Base-by-base conservation (phyloP, 2,797 vertebrate species). In the Melanitta fusca region DNA sequence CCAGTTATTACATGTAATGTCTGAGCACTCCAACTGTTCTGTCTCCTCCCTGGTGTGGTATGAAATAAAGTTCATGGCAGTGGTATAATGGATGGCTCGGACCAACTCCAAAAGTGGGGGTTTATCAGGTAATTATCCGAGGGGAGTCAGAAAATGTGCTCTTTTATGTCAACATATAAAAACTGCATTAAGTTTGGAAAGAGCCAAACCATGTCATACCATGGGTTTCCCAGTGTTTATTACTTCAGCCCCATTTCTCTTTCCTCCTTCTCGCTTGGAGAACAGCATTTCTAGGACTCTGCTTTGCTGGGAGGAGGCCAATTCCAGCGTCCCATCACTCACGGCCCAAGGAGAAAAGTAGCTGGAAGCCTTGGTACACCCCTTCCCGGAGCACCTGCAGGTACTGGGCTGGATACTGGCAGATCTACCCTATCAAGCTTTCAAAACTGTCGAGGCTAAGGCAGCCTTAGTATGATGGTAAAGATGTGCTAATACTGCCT, bases 61-160 rank as follows among this genome's bases (percentile, higher is more conserved):
- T 96, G 96, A 98, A 97, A 96, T 92, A 75, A 96, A 97, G 96
- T 97, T 98, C 96, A 96, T 75, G 89, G 93, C 95, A 96, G 51
- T 5, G 6, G 89, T 85, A 89, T 88, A 96, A 95, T 96, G 95
- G 90, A 97, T 58, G 89, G 86, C 70, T 97, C 43, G 4, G 96
- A 96, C 94, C 82, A 96, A 72, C 95, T 96, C 91, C 94, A 96
- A 81, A 96, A 85, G 60, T 47, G 36, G 58, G 60, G 91, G 82
- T 93, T 96, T 96, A 92, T 92, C 71, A 68, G 86, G 92, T 95
- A 96, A 96, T 95, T 96, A 96, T 91, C 85, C 43, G 78, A 93
- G 80, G 71, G 80, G 80, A 89, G 36, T 94, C 56, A 75, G 91
- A 95, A 97, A 95, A 84, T 27, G 85, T 47, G 75, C 16, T 77